Conservation (phyloP, 2,888 invertebrate species). For the Trissoscelio sp. region DNA sequence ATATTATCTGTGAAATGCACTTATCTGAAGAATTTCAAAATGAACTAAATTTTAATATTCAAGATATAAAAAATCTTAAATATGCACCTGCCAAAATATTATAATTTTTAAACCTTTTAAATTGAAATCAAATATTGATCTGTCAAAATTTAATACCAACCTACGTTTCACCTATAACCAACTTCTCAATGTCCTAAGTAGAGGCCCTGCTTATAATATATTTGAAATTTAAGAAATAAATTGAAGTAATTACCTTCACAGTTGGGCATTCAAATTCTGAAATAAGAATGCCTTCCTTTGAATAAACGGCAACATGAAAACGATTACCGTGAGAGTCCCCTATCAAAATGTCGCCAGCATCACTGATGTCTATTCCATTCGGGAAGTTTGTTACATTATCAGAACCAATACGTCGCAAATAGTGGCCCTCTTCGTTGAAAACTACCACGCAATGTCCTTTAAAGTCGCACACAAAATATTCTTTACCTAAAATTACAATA, state of each 20-base stretch:
- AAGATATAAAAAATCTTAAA: too few relatives aligned
- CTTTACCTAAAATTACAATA: conserved; percentile 87
- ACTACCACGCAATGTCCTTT: conserved; percentile 99
- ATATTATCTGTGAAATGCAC: too few relatives aligned
- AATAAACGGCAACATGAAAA: conserved; percentile 98
- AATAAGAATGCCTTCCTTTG: conserved; percentile 92
- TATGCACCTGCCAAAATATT: too few relatives aligned
- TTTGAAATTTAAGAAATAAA: not conserved
- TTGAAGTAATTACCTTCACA: conserved; percentile 86
- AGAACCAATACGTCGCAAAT: conserved; percentile 96
- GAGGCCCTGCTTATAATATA: too few relatives aligned
- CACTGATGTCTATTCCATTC: conserved; percentile 98
- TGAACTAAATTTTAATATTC: too few relatives aligned
- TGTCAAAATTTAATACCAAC: too few relatives aligned
- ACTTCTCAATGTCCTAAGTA: too few relatives aligned
- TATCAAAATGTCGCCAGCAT: conserved; percentile 97
- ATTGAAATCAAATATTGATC: too few relatives aligned
- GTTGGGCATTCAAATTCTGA: conserved; percentile 98
- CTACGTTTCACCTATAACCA: too few relatives aligned
- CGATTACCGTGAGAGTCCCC: conserved; percentile 99
- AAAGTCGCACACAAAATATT: conserved; percentile 98
- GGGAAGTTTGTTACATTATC: conserved; percentile 98
- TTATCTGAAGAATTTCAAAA: too few relatives aligned
- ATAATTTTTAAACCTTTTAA: too few relatives aligned
- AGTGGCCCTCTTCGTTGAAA: conserved; percentile 96